A percentile compares a stretch with the other conserved stretches of the same genome.
Evolutionary conservation across 2,888 invertebrate species (phyloP).

Genomic region (Thymelicus acteon): DNA sequence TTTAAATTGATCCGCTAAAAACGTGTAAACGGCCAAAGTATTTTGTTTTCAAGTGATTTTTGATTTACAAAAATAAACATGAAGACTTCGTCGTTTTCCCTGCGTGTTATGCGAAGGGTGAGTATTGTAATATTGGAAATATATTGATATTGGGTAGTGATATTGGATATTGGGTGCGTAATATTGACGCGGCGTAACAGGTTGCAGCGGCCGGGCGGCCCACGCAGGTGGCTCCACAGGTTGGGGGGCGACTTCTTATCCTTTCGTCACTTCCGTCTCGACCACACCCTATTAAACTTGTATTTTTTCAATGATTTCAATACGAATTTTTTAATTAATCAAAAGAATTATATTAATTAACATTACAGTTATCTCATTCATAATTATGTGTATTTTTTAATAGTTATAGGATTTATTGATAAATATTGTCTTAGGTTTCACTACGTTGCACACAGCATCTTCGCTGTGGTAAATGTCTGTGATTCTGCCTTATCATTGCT

Average conservation of each 20-base stretch:
- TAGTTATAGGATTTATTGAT: too few species aligned
- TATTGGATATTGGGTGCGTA: constrained; percentile 36
- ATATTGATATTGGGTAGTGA: constrained; percentile 35
- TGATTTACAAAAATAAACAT: constrained; percentile 79
- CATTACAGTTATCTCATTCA: too few species aligned
- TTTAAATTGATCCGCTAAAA: constrained; percentile 35
- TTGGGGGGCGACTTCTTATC: constrained; percentile 54
- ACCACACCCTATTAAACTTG: constrained; percentile 63
- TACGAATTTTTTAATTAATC: too few species aligned
- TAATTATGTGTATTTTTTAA: too few species aligned
- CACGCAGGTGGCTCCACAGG: constrained; percentile 64
- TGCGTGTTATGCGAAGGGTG: constrained; percentile 92
- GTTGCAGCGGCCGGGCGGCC: constrained; percentile 48
- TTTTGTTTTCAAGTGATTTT: constrained; percentile 49
- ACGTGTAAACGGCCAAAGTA: constrained; percentile 37
- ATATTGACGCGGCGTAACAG: constrained; percentile 49
- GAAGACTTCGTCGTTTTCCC: constrained; percentile 92
- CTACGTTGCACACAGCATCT: too few species aligned
- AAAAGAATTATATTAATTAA: too few species aligned
- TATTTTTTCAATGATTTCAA: not conserved
- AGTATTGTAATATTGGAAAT: constrained; percentile 61
- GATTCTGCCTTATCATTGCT: too few species aligned
- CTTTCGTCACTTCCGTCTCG: constrained; percentile 54
- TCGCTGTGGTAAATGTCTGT: too few species aligned
- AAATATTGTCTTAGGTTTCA: too few species aligned